phyloP scores from a whole-genome alignment of 2,113 vertebrate species.

The Actenoides lindsayi region DNA sequence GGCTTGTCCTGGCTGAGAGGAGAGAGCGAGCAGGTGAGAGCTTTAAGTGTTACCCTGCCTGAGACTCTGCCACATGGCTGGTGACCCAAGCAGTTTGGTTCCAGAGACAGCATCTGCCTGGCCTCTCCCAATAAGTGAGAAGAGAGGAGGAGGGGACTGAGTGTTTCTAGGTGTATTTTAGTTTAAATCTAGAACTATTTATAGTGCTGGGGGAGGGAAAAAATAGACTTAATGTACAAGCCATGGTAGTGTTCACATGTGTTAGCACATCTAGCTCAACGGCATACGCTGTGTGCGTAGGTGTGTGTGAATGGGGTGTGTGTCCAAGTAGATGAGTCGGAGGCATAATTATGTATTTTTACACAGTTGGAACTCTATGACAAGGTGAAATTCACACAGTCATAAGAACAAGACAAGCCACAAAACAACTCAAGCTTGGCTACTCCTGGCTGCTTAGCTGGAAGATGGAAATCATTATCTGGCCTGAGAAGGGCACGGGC shows the following conservation, averaged over 20 bases:
- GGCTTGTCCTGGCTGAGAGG: constrained; percentile 88
- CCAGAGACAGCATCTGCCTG: background rate
- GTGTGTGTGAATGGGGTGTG: constrained; percentile 44
- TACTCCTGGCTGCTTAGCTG: background rate
- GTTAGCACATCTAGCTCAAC: constrained; percentile 34
- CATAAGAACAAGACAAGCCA: constrained; percentile 14
- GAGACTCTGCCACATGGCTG: background rate
- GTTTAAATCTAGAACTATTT: constrained; percentile 31
- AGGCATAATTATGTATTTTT: constrained; percentile 43
- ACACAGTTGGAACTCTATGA: constrained; percentile 47
- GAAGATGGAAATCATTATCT: background rate
- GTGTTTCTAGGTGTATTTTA: constrained; percentile 11
- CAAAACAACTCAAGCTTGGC: background rate
- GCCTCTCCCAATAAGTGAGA: background rate
- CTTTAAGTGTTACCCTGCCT: background rate
- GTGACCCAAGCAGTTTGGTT: background rate
- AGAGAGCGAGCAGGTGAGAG: background rate
- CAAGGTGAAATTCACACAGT: constrained; percentile 49
- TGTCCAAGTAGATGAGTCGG: constrained; percentile 67
- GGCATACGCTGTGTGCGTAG: constrained; percentile 4
- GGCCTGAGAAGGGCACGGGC: background rate
- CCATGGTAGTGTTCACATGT: constrained; percentile 15
- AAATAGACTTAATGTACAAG: constrained; percentile 32
- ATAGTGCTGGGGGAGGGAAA: constrained; percentile 38
- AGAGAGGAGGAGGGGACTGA: background rate